Conservation (phyloP, 2,113 vertebrate species). For the Ceyx cyanopectus region DNA sequence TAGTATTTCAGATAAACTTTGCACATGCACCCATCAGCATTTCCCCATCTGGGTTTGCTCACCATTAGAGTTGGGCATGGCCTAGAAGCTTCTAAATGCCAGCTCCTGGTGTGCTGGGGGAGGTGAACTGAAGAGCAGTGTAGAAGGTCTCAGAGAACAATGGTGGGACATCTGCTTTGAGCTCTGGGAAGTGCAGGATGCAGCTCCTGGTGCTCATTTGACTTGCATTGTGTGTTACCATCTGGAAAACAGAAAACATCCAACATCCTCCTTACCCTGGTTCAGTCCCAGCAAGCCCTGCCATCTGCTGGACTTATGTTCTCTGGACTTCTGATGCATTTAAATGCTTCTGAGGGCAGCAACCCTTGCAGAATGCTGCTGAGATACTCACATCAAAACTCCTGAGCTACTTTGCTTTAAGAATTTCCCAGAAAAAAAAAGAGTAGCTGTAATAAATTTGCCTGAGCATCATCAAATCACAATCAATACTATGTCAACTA, state of each 20-base stretch:
- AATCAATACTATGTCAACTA: not conserved
- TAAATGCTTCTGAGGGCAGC: not conserved
- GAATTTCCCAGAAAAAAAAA: not conserved
- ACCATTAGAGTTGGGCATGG: too few relatives aligned
- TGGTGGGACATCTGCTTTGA: not conserved
- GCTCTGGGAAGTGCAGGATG: not conserved
- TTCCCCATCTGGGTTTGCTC: not conserved
- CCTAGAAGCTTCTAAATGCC: not conserved
- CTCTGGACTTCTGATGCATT: not conserved
- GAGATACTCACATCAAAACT: not conserved
- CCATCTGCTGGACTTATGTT: not conserved
- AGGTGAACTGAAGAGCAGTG: not conserved
- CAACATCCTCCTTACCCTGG: not conserved
- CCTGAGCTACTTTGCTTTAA: not conserved
- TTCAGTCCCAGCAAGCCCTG: not conserved
- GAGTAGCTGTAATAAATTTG: not conserved
- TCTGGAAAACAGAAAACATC: constrained; percentile 1
- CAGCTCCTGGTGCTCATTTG: not conserved
- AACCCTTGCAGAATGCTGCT: not conserved
- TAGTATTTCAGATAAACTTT: not conserved
- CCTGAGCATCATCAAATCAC: not conserved
- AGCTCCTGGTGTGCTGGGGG: not conserved
- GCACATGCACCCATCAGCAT: not conserved
- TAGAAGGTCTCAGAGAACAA: not conserved
- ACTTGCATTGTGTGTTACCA: not conserved